Evolutionary conservation across 2,113 vertebrate genomes (phyloP).

Genomic region (Lanius collurio): DNA sequence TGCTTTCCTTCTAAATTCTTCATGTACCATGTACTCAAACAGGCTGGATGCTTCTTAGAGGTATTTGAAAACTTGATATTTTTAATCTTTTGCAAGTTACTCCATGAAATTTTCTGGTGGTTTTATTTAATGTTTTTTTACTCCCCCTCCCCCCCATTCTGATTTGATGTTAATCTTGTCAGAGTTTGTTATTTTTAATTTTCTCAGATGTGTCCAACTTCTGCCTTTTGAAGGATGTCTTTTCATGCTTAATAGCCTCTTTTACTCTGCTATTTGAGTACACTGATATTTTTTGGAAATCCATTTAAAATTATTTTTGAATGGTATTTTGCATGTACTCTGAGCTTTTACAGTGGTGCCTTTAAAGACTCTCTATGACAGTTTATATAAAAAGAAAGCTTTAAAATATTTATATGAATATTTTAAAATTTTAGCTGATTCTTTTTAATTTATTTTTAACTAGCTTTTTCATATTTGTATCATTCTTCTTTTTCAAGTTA

Average conservation of each 20-base stretch:
- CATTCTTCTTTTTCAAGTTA: slow-evolving; percentile 40
- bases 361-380: slow-evolving; percentile 5
- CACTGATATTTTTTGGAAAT: neutral
- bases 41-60: neutral
- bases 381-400: slow-evolving; percentile 43
- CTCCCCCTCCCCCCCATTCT: fast-evolving
- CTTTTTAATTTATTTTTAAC: slow-evolving; percentile 63
- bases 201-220: neutral
- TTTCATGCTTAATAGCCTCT: neutral
- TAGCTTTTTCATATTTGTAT: slow-evolving; percentile 29
- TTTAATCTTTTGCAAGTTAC: neutral
- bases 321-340: neutral
- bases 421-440: slow-evolving; percentile 41
- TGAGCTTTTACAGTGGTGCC: neutral
- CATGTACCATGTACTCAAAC: neutral
- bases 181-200: neutral
- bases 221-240: neutral
- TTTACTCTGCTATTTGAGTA: neutral
- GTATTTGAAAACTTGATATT: neutral
- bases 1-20: neutral
- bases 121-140: neutral
- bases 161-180: neutral
- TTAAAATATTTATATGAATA: slow-evolving; percentile 57
- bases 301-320: slow-evolving; percentile 9
- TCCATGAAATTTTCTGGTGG: neutral